Base-by-base conservation (phyloP, 2,113 vertebrate genomes). In the Pundamilia nyererei region DNA sequence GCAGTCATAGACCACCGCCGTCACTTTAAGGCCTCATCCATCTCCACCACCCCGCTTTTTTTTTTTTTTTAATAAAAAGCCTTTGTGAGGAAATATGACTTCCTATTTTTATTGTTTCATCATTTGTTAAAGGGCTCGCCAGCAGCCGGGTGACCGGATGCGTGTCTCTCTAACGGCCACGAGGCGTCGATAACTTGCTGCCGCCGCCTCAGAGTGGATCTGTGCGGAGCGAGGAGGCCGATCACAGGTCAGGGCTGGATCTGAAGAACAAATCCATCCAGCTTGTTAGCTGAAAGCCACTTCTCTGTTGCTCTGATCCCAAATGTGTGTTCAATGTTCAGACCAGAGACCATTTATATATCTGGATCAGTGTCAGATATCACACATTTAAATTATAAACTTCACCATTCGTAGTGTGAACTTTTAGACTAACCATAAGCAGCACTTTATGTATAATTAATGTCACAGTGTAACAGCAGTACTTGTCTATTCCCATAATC, bases 1-100 rank as follows among this genome's bases (percentile, higher is more conserved):
- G 93, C 87, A 88, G 91, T 93, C 94, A 93, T 81, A 92, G 91
- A 94, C 89, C 91, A 84, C 89, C 92, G 65, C 87, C 86, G 90
- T 94, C 94, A 93, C 87, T 31, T 95, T 92, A 95, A 91, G 83
- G 91, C 88, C 84, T 68, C 94, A 93, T 94, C 88, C 93, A 88
- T 95, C 92, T 93, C 89, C 68, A 19, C 51, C 7, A 47, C 79
- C 68, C 82, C 1, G 33, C 3, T 70, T 84, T 88, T 77, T 87
- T 83, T 86, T 91, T 11, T 35, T 15, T 26, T 40, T 33, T 54
- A 0, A 60, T 86, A 86, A 83, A 91, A 89, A 90, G 51, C 51
- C 82, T 90, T 88, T 87, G 80, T 85, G 89, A 91, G 94, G 91
- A 94, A 95, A 91, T 90, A 95, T 91, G 93, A 90, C 90, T 91